A percentile compares a stretch with the other conserved stretches of the same genome.
Evolutionary conservation across 2,797 vertebrate species (phyloP).

Genomic region (Gadopsis bispinosus): DNA sequence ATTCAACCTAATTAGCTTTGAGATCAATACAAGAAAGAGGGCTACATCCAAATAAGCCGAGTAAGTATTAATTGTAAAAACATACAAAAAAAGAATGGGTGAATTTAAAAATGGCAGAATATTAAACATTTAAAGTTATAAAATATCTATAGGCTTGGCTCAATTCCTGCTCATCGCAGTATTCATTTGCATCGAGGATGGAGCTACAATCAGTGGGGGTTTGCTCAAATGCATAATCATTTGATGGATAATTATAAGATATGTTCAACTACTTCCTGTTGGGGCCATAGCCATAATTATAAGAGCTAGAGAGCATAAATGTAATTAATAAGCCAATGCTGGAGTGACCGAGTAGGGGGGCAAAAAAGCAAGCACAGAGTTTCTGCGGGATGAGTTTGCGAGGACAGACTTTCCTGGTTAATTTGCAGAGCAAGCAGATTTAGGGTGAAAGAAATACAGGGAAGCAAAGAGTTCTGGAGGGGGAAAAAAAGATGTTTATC

Average conservation of each 20-base stretch:
- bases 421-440: conserved; percentile 69
- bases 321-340: conserved; percentile 69
- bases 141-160: conserved; percentile 40
- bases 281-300: conserved; percentile 57
- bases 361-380: conserved; percentile 5
- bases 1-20: conserved; percentile 44
- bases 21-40: conserved; percentile 23
- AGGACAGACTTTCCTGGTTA: conserved; percentile 40
- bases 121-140: conserved; percentile 36
- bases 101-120: conserved; percentile 34
- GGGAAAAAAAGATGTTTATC: conserved; percentile 48
- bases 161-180: conserved; percentile 51
- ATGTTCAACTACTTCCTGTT: conserved; percentile 64
- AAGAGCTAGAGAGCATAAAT: conserved; percentile 60
- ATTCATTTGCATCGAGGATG: conserved; percentile 64
- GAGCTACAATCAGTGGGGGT: conserved; percentile 63
- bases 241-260: conserved; percentile 74
- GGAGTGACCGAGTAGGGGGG: conserved; percentile 36
- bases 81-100: neutral
- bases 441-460: conserved; percentile 2
- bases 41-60: neutral
- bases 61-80: neutral
- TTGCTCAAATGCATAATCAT: conserved; percentile 77
- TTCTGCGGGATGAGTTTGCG: conserved; percentile 44
- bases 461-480: conserved; percentile 21